Conservation (phyloP, 2,888 invertebrate species). For the Stictocephala bisonia region DNA sequence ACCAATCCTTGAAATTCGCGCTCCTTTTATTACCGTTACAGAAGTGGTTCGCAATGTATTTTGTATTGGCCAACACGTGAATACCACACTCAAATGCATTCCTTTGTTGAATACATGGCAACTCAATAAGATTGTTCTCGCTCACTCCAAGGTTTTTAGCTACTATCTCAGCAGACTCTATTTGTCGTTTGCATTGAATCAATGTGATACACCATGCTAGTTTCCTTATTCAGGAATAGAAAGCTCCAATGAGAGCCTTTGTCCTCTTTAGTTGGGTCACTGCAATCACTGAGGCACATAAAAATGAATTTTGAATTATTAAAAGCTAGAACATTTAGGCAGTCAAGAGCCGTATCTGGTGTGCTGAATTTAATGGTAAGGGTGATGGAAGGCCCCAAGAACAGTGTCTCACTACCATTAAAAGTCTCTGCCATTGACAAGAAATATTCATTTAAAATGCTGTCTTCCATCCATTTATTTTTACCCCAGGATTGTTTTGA, state of each 20-base stretch:
- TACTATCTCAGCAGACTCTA: not conserved
- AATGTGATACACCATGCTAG: not conserved
- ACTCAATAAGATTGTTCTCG: not conserved
- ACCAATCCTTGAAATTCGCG: too few species aligned
- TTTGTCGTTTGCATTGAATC: too few species aligned
- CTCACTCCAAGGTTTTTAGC: not conserved
- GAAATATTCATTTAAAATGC: not conserved
- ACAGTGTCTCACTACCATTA: not conserved
- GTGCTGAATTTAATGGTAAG: not conserved
- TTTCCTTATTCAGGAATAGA: not conserved
- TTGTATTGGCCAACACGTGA: not conserved
- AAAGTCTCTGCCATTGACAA: not conserved
- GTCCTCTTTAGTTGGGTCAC: not conserved
- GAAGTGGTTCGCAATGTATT: not conserved
- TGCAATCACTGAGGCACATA: not conserved
- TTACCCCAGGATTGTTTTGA: too few species aligned
- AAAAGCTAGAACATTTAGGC: not conserved
- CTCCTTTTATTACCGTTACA: too few species aligned
- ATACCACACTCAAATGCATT: not conserved
- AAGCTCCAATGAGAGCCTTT: not conserved
- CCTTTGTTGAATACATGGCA: not conserved
- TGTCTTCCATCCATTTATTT: not conserved
- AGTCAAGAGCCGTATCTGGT: not conserved
- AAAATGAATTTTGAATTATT: not conserved
- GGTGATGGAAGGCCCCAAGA: not conserved